Evolutionary conservation across 2,888 invertebrate genomes (phyloP).

Genomic region (Nipponacmea schrenckii): DNA sequence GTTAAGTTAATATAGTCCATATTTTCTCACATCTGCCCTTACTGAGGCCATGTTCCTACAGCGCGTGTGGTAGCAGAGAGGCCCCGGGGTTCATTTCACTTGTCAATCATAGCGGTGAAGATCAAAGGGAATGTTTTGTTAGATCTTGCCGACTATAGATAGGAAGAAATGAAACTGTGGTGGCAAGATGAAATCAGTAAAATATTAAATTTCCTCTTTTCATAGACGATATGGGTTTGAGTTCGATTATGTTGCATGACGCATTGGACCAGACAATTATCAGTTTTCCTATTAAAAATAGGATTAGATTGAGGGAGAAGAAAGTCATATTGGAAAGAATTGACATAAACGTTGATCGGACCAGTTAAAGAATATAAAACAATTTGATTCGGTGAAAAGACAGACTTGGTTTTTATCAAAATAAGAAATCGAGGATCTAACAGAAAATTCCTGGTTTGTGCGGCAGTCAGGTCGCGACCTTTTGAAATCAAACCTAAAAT

Average conservation of each 20-base stretch:
- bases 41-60: slow-evolving; percentile 1
- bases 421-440: slow-evolving; percentile 1
- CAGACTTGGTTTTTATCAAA: slow-evolving; percentile 3
- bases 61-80: slow-evolving; percentile 9
- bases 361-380: slow-evolving; percentile 1
- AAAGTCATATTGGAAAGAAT: neutral
- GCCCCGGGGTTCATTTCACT: slow-evolving; percentile 9
- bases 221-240: neutral
- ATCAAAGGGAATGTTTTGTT: neutral
- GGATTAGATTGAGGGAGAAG: neutral
- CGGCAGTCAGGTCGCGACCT: neutral
- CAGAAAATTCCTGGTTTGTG: neutral
- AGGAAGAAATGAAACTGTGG: slow-evolving; percentile 8
- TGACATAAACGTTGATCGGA: slow-evolving; percentile 2
- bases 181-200: slow-evolving; percentile 8
- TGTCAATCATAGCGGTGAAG: slow-evolving; percentile 6
- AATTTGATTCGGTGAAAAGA: neutral
- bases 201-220: slow-evolving; percentile 8
- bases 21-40: slow-evolving; percentile 8
- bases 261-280: slow-evolving; percentile 8
- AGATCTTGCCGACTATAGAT: slow-evolving; percentile 8
- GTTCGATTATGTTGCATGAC: slow-evolving; percentile 8
- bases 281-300: slow-evolving; percentile 5
- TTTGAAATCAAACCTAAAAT: neutral
- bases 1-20: slow-evolving; percentile 2